phyloP scores from a whole-genome alignment of 1,140 invertebrate species.

The Drosophila simulans region DNA sequence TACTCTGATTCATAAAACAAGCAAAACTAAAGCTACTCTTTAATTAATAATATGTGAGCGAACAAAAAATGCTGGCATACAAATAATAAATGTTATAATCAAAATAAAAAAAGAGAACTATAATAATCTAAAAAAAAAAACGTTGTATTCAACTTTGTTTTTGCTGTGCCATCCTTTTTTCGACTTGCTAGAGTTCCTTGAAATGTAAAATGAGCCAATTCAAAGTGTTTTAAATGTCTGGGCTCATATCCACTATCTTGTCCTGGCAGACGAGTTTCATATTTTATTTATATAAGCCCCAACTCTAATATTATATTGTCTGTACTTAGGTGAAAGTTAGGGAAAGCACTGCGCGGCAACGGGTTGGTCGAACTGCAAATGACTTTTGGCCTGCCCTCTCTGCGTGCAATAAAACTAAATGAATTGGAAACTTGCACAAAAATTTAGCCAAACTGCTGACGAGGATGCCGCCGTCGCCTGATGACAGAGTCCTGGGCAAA shows the following conservation, averaged over 20 bases:
- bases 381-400: constrained; percentile 45
- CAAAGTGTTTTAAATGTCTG: neutral
- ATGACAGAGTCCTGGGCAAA: constrained; percentile 30
- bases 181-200: no score
- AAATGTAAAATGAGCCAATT: neutral
- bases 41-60: no score
- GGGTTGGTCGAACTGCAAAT: constrained; percentile 80
- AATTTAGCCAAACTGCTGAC: constrained; percentile 61
- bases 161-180: no score
- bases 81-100: no score
- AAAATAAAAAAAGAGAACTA: no score
- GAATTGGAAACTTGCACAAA: constrained; percentile 80
- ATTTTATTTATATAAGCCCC: constrained; percentile 18
- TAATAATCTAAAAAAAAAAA: no score
- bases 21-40: no score
- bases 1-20: neutral
- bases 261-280: constrained; percentile 16
- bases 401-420: constrained; percentile 76
- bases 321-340: constrained; percentile 30
- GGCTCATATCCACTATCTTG: constrained; percentile 12
- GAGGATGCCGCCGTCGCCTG: constrained; percentile 43
- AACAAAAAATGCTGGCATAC: no score
- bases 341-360: constrained; percentile 29
- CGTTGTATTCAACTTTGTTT: no score
- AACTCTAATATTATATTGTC: constrained; percentile 20